Base-by-base conservation (phyloP, 2,113 vertebrate genomes). In the Arizona elegans region DNA sequence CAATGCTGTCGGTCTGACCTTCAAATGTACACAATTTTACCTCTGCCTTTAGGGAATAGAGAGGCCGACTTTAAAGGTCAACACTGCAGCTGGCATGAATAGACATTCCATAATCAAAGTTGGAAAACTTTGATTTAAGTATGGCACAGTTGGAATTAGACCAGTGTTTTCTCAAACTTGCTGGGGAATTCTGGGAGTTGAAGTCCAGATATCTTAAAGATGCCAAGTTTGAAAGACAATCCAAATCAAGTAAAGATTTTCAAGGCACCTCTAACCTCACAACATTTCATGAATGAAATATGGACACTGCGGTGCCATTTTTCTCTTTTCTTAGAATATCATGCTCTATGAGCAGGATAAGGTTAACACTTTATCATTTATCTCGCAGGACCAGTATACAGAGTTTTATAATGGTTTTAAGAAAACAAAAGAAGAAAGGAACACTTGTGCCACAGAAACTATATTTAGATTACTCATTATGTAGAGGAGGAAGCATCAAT, bases 1-100 rank as follows among this genome's bases (percentile, higher is more conserved):
- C 43, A 58, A 54, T 24, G 38, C 88, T 86, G 75, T 56, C 55
- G 86, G 53, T 90, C 75, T 93, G 88, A 93, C 92, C 75, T 90
- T 93, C 75, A 86, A 38, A 59, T 53, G 62, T 52, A 53, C 11
- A 62, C 56, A 59, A 86, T 86, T 81, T 33, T 53, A 93, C 43
- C n/a, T 86, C 50, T 90, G 88, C 21, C 92, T 58, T 38, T 43
- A 26, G 55, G 70, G 88, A 62, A 50, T 33, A 19, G 15, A 50
- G 54, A 21, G 23, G 43, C 17, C 7, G 55, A 59, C 56, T 86
- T 58, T 58, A 90, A 93, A 93, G 88, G 55, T 86, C 56, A 90
- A 59, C 43, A 21, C 43, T 59, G 21, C 21, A 90, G 88, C 24
- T 50, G 89, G 58, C 89, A 54, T 59, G 26, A n/a, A 52, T 59